A percentile compares a stretch with the other conserved stretches of the same genome.
Conservation (phyloP, 2,797 vertebrate species). For the Pangasius krempfi region DNA sequence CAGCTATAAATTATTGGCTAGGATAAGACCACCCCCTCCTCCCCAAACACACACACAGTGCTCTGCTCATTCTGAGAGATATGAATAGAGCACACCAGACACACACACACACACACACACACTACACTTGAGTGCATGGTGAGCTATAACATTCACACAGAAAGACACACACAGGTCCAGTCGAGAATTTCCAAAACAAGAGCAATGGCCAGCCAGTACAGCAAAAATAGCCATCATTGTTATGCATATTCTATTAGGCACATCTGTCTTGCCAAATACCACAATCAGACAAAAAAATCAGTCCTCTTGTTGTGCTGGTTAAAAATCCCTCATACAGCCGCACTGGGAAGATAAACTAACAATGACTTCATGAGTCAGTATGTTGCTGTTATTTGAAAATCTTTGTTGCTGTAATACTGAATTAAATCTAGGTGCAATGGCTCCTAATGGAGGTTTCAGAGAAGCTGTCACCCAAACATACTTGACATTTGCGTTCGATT, state of each 20-base stretch:
- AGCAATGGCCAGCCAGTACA: not conserved
- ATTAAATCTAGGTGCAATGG: not conserved
- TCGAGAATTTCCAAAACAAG: not conserved
- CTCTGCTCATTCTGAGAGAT: not conserved
- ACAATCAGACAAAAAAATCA: not conserved
- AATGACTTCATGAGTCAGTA: not conserved
- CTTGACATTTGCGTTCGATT: conserved; percentile 29
- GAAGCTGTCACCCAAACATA: conserved; percentile 17
- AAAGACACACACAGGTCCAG: not conserved
- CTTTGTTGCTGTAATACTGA: not conserved
- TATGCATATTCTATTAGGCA: not conserved
- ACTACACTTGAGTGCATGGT: conserved; percentile 93
- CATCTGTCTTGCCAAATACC: not conserved
- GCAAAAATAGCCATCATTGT: not conserved
- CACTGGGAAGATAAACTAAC: not conserved
- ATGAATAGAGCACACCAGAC: not conserved
- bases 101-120: conserved; percentile 74
- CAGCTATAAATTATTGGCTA: not conserved
- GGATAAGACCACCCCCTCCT: not conserved
- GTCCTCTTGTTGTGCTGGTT: not conserved
- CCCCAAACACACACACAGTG: not conserved
- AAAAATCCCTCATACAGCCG: not conserved
- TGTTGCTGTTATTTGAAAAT: conserved; percentile 5
- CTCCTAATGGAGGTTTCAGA: conserved; percentile 8
- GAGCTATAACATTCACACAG: conserved; percentile 50